Base-by-base conservation (phyloP, 2,888 invertebrate species). In the Torymus tubicola region DNA sequence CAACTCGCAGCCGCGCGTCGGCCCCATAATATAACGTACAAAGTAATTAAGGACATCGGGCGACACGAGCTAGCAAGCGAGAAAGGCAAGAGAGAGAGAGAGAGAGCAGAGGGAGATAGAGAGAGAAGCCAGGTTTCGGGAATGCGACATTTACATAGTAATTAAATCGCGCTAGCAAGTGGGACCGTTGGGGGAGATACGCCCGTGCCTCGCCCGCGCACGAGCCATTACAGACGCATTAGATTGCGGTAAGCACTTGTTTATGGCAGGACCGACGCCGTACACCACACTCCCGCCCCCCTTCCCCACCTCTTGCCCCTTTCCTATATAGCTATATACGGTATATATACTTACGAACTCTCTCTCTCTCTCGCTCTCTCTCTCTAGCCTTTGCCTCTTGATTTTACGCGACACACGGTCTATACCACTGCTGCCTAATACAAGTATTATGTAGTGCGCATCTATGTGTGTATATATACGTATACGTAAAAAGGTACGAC, bases 11-110 rank as follows among this genome's bases (percentile, higher is more conserved):
- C 67, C 24, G 53, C 24, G 55, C 60, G 60, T 50, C 65, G 24
- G 60, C 31, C 88, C 89, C 86, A 89, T 89, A 89, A 80, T 82
- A 90, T 89, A 90, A 90, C 89, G 90, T 90, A 90, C 89, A 90
- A 90, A 90, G 90, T 90, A 90, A 90, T 90, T 90, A 90, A 90
- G 90, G 90, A 90, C 90, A 90, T 90, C 89, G 89, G 90, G 90
- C 87, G 90, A 88, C 89, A 89, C 69, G 81, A n/a, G n/a, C n/a
- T n/a, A n/a, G 64, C 31, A 65, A 69, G 71, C 42, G 88, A 65
- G 71, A 55, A 81, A 79, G 70, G 82, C 50, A 65, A 79, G 80
- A 58, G 82, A 76, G 77, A 73, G 72, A 79, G 69, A 79, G 82
- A 79, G 71, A 81, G 81, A 2, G 31, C 2, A 8, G 8, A 8